Percentiles rank a stretch among this genome's conserved stretches.
Conservation (phyloP, 2,888 invertebrate species). For the Gonocerus acuteangulatus region DNA sequence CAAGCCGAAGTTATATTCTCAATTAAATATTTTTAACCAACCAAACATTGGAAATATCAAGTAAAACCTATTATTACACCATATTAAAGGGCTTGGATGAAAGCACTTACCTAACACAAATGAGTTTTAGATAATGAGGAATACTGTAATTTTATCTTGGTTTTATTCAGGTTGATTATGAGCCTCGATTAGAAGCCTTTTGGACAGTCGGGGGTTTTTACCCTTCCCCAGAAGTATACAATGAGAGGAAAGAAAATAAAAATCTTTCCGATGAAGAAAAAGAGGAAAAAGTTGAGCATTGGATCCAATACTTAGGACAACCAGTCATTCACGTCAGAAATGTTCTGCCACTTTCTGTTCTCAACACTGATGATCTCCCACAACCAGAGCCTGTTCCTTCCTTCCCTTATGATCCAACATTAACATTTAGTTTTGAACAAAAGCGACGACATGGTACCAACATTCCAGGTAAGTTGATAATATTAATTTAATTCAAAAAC, state of each 20-base stretch:
- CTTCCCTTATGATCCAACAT: constrained; percentile 49
- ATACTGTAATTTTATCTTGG: too few species aligned
- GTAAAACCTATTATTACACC: too few species aligned
- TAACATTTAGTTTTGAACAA: constrained; percentile 50
- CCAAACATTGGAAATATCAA: too few species aligned
- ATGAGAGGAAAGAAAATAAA: constrained; percentile 31
- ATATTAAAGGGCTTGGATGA: too few species aligned
- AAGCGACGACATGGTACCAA: constrained; percentile 59
- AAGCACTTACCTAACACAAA: too few species aligned
- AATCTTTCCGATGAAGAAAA: constrained; percentile 29
- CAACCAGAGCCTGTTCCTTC: constrained; percentile 48
- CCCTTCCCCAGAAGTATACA: constrained; percentile 45
- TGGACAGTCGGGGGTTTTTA: constrained; percentile 74
- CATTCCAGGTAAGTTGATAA: constrained; percentile 67
- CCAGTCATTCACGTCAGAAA: constrained; percentile 61
- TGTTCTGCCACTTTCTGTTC: constrained; percentile 21
- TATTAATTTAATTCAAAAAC: too few species aligned
- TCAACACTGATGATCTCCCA: constrained; percentile 22
- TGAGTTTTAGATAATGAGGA: too few species aligned
- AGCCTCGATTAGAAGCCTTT: constrained; percentile 75
- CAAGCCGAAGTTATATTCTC: too few species aligned
- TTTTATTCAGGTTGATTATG: constrained; percentile 62
- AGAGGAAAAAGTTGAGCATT: constrained; percentile 47
- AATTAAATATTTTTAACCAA: too few species aligned
- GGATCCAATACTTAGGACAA: constrained; percentile 61